A percentile compares a stretch with the other conserved stretches of the same genome.
Conservation (phyloP, 1,140 invertebrate species). For the Apolygus lucorum region DNA sequence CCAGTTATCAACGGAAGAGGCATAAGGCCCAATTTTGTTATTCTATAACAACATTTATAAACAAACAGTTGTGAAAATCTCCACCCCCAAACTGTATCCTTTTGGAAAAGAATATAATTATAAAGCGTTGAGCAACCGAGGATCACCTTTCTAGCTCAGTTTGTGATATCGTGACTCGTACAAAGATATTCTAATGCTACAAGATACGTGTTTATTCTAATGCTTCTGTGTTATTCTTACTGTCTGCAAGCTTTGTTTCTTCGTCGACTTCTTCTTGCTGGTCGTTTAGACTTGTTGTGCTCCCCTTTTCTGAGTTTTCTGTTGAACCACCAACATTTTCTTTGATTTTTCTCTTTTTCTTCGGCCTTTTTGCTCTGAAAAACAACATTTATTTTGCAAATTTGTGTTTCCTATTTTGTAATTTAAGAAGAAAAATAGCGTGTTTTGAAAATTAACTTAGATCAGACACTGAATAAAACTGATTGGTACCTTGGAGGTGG, state of each 20-base stretch:
- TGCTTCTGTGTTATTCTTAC: neutral
- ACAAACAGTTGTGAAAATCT: neutral
- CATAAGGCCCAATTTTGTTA: no score
- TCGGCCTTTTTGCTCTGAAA: neutral
- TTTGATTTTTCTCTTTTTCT: conserved; percentile 3
- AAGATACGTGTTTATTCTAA: neutral
- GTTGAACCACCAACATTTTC: neutral
- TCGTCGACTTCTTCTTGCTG: neutral
- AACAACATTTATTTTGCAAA: neutral
- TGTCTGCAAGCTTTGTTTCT: neutral
- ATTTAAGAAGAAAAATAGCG: neutral
- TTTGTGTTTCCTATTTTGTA: neutral
- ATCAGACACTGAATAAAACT: neutral
- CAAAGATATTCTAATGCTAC: neutral
- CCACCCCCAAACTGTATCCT: neutral
- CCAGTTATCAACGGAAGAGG: no score
- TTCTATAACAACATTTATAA: no score
- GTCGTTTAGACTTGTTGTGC: neutral
- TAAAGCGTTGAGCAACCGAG: neutral
- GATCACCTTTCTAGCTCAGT: neutral
- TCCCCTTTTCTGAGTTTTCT: neutral
- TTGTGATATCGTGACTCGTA: neutral
- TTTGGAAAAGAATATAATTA: neutral
- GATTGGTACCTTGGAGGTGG: conserved; percentile 16
- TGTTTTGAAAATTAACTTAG: neutral